phyloP scores from a whole-genome alignment of 2,113 vertebrate species.

The Calidris pugnax region DNA sequence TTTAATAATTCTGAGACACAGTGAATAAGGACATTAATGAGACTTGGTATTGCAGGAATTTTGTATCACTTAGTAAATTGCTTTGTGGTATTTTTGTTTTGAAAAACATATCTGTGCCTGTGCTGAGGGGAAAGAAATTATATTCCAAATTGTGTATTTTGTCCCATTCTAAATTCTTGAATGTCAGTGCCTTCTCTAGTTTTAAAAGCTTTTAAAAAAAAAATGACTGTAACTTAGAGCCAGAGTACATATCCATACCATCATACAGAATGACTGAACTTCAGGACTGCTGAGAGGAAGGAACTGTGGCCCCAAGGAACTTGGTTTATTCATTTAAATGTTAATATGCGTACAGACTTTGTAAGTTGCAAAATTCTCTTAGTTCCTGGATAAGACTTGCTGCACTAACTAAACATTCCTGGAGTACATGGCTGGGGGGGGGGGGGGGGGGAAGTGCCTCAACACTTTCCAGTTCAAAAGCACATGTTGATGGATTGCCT shows the following conservation, averaged over 20 bases:
- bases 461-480: not conserved
- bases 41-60: not conserved
- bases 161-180: not conserved
- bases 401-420: not conserved
- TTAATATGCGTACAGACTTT: not conserved
- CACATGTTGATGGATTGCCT: accelerated
- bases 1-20: not conserved
- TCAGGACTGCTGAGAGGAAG: not conserved
- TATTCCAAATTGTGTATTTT: not conserved
- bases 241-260: not conserved
- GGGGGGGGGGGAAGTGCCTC: no score
- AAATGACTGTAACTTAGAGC: not conserved
- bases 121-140: not conserved
- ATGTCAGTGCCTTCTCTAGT: not conserved
- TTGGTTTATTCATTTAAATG: not conserved
- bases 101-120: not conserved
- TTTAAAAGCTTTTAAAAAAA: not conserved
- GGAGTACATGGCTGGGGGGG: not conserved
- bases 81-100: not conserved
- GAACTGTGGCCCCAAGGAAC: not conserved
- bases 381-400: not conserved
- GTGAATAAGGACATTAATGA: not conserved
- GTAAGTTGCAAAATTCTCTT: not conserved
- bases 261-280: accelerated
- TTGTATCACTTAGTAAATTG: not conserved